Evolutionary conservation across 2,888 invertebrate species (phyloP).

Genomic region (Orthosia incerta): DNA sequence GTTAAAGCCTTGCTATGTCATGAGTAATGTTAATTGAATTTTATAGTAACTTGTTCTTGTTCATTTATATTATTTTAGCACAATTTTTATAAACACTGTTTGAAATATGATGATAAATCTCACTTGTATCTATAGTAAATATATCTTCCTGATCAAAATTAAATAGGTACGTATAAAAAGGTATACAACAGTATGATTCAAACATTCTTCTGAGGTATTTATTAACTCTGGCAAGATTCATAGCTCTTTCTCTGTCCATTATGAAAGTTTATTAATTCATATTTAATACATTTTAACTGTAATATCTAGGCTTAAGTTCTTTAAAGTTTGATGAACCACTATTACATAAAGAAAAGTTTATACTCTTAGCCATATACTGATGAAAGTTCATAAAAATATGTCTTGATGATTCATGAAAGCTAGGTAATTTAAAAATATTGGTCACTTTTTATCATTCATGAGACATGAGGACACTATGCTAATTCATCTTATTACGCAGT

Average conservation of each 20-base stretch:
- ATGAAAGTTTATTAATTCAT: background rate
- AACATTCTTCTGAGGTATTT: constrained; percentile 12
- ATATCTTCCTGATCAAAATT: constrained; percentile 9
- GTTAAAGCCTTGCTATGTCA: background rate
- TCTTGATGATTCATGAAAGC: constrained; percentile 13
- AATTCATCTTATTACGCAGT: constrained; percentile 1
- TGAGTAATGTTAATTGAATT: background rate
- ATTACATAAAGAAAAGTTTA: background rate
- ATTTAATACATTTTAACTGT: no score
- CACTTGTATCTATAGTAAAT: background rate
- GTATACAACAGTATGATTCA: constrained; percentile 11
- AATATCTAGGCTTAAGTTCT: no score
- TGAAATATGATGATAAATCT: background rate
- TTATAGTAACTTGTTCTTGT: background rate
- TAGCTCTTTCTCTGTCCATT: no score
- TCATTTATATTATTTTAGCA: background rate
- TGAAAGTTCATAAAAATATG: constrained; percentile 20
- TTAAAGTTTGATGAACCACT: no score
- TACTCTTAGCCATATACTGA: constrained; percentile 24
- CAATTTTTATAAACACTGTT: background rate
- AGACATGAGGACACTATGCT: background rate
- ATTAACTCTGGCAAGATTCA: background rate
- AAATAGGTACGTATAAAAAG: background rate
- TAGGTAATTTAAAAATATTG: background rate
- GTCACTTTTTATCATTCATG: background rate